Evolutionary conservation across 2,797 vertebrate genomes (phyloP).

Genomic region (Sebastes iracundus): DNA sequence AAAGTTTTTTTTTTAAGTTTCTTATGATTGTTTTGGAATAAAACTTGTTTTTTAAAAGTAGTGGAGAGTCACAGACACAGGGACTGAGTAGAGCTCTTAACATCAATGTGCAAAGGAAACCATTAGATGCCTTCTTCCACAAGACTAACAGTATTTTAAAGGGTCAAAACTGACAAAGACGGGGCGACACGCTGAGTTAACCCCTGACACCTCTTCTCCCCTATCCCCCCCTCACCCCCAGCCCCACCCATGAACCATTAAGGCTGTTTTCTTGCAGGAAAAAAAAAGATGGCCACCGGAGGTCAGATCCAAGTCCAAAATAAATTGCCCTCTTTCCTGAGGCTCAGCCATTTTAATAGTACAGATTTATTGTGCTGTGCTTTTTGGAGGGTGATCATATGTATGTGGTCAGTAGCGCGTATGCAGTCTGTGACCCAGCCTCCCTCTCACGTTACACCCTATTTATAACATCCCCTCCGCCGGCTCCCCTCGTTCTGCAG

Average conservation of each 20-base stretch:
- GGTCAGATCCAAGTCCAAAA: conserved; percentile 75
- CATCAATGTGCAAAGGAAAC: neutral
- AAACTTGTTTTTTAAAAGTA: neutral
- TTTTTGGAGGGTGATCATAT: conserved; percentile 88
- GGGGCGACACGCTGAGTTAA: conserved; percentile 57
- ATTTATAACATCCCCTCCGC: conserved; percentile 97
- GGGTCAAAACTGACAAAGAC: conserved; percentile 61
- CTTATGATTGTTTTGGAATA: neutral
- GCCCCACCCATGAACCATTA: conserved; percentile 53
- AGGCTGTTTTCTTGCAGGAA: conserved; percentile 44
- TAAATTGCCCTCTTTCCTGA: conserved; percentile 75
- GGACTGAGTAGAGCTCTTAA: neutral
- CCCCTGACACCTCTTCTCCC: conserved; percentile 54
- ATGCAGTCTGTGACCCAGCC: conserved; percentile 93
- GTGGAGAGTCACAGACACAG: neutral
- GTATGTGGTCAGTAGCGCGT: conserved; percentile 92
- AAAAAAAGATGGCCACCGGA: conserved; percentile 64
- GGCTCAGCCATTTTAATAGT: conserved; percentile 79
- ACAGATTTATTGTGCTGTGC: conserved; percentile 81
- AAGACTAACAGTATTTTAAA: conserved; percentile 40
- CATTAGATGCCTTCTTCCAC: conserved; percentile 7
- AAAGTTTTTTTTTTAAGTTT: neutral
- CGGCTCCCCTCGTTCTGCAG: conserved; percentile 89
- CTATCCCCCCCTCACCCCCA: neutral
- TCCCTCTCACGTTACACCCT: conserved; percentile 99